Conservation (phyloP, 2,797 vertebrate genomes). For the Nyctalus aviator region DNA sequence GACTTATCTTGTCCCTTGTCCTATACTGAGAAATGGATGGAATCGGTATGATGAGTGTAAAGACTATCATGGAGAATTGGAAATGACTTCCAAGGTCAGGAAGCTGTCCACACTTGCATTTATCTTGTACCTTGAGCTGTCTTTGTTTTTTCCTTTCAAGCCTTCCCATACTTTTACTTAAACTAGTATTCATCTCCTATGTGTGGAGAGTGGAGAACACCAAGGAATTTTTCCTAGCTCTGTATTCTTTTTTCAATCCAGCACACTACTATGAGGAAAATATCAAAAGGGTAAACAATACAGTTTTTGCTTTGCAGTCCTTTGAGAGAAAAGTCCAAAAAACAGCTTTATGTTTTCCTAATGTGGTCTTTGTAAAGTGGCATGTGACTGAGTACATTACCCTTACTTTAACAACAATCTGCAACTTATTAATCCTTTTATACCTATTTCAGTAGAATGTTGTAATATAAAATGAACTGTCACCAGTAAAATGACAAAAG, state of each 20-base stretch:
- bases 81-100: neutral
- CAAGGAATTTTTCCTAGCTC: neutral
- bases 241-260: neutral
- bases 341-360: neutral
- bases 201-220: neutral
- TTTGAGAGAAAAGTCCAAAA: conserved; percentile 39
- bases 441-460: conserved; percentile 17
- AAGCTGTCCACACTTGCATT: rapidly evolving
- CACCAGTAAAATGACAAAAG: conserved; percentile 33
- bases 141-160: neutral
- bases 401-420: neutral
- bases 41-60: neutral
- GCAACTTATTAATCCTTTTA: conserved; percentile 24
- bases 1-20: neutral
- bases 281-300: neutral
- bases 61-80: neutral
- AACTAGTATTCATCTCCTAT: neutral
- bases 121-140: neutral
- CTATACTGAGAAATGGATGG: neutral
- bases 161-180: neutral
- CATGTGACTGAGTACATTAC: neutral
- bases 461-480: conserved; percentile 39
- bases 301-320: neutral
- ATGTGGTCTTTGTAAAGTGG: neutral
- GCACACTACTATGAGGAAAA: neutral